Conservation (phyloP, 2,113 vertebrate species). For the Sylvia atricapilla region DNA sequence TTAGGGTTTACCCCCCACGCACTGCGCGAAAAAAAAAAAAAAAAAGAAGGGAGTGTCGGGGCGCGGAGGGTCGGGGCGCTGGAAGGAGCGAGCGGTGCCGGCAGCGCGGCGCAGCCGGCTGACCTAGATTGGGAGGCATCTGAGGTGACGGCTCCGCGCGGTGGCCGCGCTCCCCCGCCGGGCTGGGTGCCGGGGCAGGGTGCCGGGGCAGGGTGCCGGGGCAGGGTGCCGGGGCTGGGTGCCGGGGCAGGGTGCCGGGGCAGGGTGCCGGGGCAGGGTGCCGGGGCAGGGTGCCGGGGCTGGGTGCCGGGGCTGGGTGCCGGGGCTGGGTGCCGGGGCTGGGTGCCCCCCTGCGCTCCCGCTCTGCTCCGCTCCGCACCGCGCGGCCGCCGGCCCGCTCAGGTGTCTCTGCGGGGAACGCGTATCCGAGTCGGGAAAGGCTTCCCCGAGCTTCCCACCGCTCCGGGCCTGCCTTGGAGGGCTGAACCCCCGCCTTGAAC, state of each 20-base stretch:
- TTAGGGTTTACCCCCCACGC: rapidly evolving
- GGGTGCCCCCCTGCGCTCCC: neutral
- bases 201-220: too few species aligned
- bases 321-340: neutral
- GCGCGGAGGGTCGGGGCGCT: neutral
- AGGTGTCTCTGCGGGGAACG: neutral
- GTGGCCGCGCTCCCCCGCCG: neutral
- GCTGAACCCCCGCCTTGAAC: neutral
- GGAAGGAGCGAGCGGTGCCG: neutral
- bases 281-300: neutral
- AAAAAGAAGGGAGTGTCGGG: neutral
- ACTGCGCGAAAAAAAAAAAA: rapidly evolving
- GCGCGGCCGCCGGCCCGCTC: neutral
- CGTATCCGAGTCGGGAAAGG: neutral
- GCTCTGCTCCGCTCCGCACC: neutral
- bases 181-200: too few species aligned
- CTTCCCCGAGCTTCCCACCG: neutral
- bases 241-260: too few species aligned
- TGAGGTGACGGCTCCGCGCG: conserved; percentile 15
- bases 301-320: neutral
- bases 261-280: too few species aligned
- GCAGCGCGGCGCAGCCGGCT: neutral
- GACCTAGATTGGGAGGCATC: conserved; percentile 29
- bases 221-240: too few species aligned
- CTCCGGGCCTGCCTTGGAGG: too few species aligned